These are phyloP conservation scores for Unio pictorum DNA, from an alignment of 2,888 invertebrate species.

Conservation along the genomic window DNA sequence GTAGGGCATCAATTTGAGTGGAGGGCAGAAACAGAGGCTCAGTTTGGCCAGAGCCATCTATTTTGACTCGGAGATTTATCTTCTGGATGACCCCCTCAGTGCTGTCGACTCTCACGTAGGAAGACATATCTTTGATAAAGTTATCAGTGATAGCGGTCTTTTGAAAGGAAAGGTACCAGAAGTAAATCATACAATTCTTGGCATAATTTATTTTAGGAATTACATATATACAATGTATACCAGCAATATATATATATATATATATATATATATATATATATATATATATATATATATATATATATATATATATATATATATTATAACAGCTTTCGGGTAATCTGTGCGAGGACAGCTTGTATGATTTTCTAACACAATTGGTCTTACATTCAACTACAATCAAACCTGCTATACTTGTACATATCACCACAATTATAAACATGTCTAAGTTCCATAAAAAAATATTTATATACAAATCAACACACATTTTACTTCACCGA, in stretches of 20 bases:
- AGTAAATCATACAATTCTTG: background rate
- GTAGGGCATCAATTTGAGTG: conserved; percentile 69
- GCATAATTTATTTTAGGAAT: background rate
- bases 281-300: background rate
- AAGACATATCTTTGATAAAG: conserved; percentile 66
- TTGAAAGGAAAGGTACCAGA: conserved; percentile 53
- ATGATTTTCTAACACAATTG: no score
- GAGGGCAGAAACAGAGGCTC: conserved; percentile 70
- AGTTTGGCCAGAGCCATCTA: conserved; percentile 68
- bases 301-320: no score
- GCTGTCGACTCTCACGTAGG: conserved; percentile 70
- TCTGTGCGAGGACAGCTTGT: no score
- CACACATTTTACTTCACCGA: no score
- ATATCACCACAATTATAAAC: no score
- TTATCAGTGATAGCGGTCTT: conserved; percentile 63
- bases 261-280: background rate
- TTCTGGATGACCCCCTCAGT: conserved; percentile 70
- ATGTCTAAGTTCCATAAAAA: no score
- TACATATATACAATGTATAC: background rate
- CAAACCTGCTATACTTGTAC: no score
- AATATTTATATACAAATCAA: no score
- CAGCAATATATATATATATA: no score
- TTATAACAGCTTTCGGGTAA: no score
- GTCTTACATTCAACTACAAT: no score
- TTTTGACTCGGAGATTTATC: conserved; percentile 65